Conservation (phyloP, 2,113 vertebrate genomes). For the Zosterops japonicus region DNA sequence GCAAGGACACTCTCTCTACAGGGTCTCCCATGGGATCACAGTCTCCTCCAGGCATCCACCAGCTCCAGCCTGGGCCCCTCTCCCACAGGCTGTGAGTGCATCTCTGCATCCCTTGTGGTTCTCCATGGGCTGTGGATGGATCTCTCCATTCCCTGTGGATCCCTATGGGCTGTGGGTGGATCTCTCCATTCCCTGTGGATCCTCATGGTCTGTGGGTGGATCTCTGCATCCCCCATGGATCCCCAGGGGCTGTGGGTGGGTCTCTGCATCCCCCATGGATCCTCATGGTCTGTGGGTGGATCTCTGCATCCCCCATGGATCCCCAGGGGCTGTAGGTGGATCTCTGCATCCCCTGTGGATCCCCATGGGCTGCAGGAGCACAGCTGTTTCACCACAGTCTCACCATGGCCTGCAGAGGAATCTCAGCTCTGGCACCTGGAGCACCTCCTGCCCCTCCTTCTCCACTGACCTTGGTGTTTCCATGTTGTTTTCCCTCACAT, state of each 20-base stretch:
- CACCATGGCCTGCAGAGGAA: background rate
- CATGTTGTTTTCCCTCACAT: background rate
- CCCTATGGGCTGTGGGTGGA: too few relatives aligned
- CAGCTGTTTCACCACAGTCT: too few relatives aligned
- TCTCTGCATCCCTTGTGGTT: background rate
- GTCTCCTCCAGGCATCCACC: background rate
- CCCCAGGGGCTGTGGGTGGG: background rate
- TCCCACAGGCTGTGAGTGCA: too few relatives aligned
- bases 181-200: too few relatives aligned
- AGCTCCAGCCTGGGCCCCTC: background rate
- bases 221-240: background rate
- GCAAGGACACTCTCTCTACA: too few relatives aligned
- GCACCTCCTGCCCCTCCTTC: background rate
- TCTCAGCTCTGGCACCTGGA: rapidly evolving
- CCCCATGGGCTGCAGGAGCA: background rate
- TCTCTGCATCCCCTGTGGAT: background rate
- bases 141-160: background rate
- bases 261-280: background rate
- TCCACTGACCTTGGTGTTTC: background rate
- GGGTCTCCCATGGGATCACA: too few relatives aligned
- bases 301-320: background rate
- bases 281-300: too few relatives aligned
- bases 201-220: too few relatives aligned
- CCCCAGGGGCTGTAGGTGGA: background rate
- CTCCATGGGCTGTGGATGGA: background rate